Base-by-base conservation (phyloP, 1,140 invertebrate genomes). In the Drosophila malerkotliana region DNA sequence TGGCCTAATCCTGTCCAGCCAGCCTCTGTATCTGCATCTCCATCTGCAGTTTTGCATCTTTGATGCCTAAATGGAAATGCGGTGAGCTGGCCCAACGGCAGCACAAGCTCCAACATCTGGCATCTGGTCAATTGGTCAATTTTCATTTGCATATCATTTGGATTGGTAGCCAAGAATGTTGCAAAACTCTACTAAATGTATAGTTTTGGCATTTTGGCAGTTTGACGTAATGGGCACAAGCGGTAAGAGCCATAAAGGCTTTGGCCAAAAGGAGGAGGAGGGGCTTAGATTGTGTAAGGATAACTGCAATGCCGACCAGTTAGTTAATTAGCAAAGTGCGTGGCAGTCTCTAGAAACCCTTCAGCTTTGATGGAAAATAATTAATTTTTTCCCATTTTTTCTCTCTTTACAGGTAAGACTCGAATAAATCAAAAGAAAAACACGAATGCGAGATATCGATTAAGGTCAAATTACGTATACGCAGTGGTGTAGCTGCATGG, bases 51-150 rank as follows among this genome's bases (percentile, higher is more conserved):
- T 66, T 68, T 77, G 63, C 77, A 85, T 81, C 82, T 85, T 85
- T 85, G 68, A 85, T 85, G 82, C 44, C 45, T 80, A 85, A 85
- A 87, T 85, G 81, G 78, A 85, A 78, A 78, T 85, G 82, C 59
- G 82, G 81, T 81, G 75, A 74, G 34, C 57, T 66, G 48, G 63
- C 57, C 68, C 32, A 32, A 55, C 59, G 57, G 79, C 72, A 44
- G 41, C 41, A 15, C n/a, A 6, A 64, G 77, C 34, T 53, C 64
- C 41, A 66, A 63, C 51, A 67, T 62, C 66, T 69, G 71, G 73
- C 64, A 71, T 63, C 56, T 77, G 75, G 62, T 84, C 81, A 85
- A 73, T 80, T 85, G 80, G 72, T 77, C 77, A 85, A 85, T 84
- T 84, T 80, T 74, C 77, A 84, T 84, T 84, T 84, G 73, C 72